phyloP scores from a whole-genome alignment of 2,113 vertebrate species.

The Holacanthus passer region DNA sequence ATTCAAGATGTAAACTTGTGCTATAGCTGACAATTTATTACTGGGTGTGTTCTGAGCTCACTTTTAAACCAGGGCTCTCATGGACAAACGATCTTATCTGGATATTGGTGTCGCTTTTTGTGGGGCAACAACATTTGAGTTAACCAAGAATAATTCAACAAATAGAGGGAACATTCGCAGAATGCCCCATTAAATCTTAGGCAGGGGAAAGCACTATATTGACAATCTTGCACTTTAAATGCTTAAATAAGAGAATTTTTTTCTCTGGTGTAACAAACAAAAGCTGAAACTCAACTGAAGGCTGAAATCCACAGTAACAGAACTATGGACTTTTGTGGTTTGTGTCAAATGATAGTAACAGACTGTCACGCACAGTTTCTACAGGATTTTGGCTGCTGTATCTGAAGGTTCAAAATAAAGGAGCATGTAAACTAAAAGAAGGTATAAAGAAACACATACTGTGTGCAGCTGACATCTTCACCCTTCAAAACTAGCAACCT shows the following conservation, averaged over 20 bases:
- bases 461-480: constrained; percentile 14
- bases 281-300: constrained; percentile 11
- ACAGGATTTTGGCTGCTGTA: constrained; percentile 7
- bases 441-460: constrained; percentile 19
- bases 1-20: neutral
- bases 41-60: constrained; percentile 1
- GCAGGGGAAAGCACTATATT: neutral
- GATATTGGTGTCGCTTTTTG: neutral
- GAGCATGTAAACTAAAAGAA: constrained; percentile 35
- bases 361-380: constrained; percentile 15
- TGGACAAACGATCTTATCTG: neutral
- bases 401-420: constrained; percentile 29
- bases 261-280: constrained; percentile 17
- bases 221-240: neutral
- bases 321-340: constrained; percentile 35
- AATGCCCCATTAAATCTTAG: constrained; percentile 11
- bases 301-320: constrained; percentile 15
- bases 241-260: neutral
- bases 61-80: constrained; percentile 4
- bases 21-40: neutral
- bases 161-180: constrained; percentile 12
- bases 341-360: constrained; percentile 43
- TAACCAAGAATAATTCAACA: neutral
- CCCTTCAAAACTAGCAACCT: constrained; percentile 38
- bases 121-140: neutral